Evolutionary conservation across 2,113 vertebrate genomes (phyloP), one percentile per base, ranked within the genome.

Genomic region (Romanogobio albipinnatus): DNA sequence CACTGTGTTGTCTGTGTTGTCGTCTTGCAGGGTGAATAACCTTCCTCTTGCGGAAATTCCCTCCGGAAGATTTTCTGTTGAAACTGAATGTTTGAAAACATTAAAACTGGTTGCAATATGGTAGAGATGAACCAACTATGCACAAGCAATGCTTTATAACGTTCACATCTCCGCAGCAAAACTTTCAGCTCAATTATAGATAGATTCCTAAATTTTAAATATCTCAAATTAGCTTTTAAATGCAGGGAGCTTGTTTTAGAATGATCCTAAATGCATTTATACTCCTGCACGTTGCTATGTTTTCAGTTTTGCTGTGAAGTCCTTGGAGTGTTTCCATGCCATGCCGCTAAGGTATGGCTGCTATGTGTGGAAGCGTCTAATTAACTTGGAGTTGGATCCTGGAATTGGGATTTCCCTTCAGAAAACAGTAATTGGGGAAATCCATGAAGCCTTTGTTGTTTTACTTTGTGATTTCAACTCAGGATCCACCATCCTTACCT

Each of bases 371-470:
- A 84, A 49, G 84, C 70, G 66, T 89, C 85, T 89, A 86, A 89
- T 91, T 88, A 88, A 56, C 56, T 56, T 24, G 26, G 82, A 62
- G 68, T 26, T 66, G 39, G 62, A 75, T 24, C 47, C 49, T 76
- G 84, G 79, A 82, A 82, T 81, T 81, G 86, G 85, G 83, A 84
- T 86, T 87, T 86, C 77, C 87, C 86, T 90, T 81, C 73, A 61
- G 84, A 86, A 86, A 89, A 86, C 76, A 82, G 84, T 85, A 87
- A 88, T 87, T 87, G 87, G 84, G 86, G 87, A 87, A 89, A 89
- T 89, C 89, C 86, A 85, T 80, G 53, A 53, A 80, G 87, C 43
- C 47, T 76, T 73, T 79, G 56, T 56, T 71, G 33, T 81, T 82
- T 71, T 49, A 47, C 9, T 22, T 49, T 71, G 17, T 49, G 62